Evolutionary conservation across 2,888 invertebrate species (phyloP), one percentile per base, ranked within the genome.

Genomic region (Eulithis prunata): DNA sequence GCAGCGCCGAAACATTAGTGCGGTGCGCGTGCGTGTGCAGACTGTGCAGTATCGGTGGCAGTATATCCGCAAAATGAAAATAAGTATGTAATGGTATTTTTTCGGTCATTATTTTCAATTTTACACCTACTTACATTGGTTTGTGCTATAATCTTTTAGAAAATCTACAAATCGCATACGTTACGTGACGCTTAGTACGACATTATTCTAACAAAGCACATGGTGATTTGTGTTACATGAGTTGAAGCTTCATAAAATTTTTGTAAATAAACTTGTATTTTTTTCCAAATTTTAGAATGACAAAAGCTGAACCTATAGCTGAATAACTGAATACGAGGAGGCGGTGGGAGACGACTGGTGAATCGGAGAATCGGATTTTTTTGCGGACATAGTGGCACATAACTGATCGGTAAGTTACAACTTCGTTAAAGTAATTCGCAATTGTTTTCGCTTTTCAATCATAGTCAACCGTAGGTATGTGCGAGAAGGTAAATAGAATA

Each of bases 161-260:
- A 47, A 47, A 14, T 13, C n/a, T 47, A 2, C 14, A 14, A n/a
- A 45, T 45, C n/a, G 45, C 45, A 8, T 14, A 14, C 13, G 49
- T 21, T 21, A 41, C 41, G 41, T 41, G 21, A 10, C 21, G 14
- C 8, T 41, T 41, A 47, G 4, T n/a, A 12, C 11, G 21, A 49
- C 49, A 11, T 10, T 21, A 49, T 21, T 21, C 21, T 49, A 47
- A 43, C 21, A 55, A 43, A 55, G 43, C 55, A 55, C 55, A 55
- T 55, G 55, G 53, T 7, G 10, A 6, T 21, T 49, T 49, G 21
- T 7, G 8, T 41, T 5, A 41, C 21, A 11, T n/a, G 49, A 10
- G 21, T 49, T 21, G 11, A 10, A 49, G 21, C 21, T 49, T 49
- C 21, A 21, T 14, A 4, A 6, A 46, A 46, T 49, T 49, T 49